Conservation (phyloP, 2,113 vertebrate genomes). For the Climacteris rufus region DNA sequence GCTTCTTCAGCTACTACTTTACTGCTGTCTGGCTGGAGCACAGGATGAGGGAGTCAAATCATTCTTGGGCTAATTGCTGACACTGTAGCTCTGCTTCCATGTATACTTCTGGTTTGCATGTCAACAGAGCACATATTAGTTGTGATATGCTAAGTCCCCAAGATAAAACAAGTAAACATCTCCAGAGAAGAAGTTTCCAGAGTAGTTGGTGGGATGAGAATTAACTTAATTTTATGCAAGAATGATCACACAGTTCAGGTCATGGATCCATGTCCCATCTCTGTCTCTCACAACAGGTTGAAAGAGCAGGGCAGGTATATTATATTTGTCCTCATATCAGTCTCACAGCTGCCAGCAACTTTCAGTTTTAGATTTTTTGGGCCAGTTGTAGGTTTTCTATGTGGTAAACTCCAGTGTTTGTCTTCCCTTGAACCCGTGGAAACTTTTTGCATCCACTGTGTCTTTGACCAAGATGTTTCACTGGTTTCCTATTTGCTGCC, state of each 20-base stretch:
- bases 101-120: background rate
- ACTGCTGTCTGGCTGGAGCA: background rate
- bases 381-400: background rate
- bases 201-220: background rate
- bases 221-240: background rate
- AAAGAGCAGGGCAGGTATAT: background rate
- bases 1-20: background rate
- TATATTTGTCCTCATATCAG: background rate
- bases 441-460: background rate
- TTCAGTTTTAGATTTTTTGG: background rate
- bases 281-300: background rate
- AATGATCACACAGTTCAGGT: background rate
- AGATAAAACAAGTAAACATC: background rate
- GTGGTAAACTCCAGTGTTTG: background rate
- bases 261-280: background rate
- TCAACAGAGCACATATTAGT: background rate
- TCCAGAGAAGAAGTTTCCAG: background rate
- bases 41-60: background rate
- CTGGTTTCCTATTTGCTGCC: background rate
- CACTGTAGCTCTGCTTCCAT: background rate
- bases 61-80: background rate
- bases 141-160: background rate
- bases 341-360: background rate
- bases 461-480: background rate
- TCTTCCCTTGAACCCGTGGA: background rate